These are phyloP conservation scores for Condylura cristata DNA, from an alignment of 2,113 vertebrate genomes.

Conservation along the genomic window DNA sequence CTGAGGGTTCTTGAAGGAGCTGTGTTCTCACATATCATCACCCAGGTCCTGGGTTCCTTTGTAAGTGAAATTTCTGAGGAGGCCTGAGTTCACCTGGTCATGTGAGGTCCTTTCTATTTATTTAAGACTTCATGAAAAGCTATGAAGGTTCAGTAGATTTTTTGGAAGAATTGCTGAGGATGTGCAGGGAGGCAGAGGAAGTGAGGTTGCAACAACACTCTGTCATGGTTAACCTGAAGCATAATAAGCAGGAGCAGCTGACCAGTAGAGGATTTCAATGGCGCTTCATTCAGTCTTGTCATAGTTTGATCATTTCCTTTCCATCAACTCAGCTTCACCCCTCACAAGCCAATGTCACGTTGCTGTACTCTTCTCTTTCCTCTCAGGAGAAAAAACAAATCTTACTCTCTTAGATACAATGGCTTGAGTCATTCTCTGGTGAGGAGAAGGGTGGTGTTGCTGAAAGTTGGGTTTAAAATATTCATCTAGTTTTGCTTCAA, in stretches of 20 bases:
- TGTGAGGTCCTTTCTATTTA: not conserved
- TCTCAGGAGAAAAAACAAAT: not conserved
- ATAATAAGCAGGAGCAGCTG: too few species aligned
- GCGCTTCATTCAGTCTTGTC: not conserved
- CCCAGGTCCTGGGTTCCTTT: not conserved
- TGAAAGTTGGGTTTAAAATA: not conserved
- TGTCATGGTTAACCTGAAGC: not conserved
- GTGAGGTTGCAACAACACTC: not conserved
- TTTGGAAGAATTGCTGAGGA: not conserved
- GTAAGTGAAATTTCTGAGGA: not conserved
- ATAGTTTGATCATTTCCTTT: not conserved
- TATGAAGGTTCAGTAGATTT: not conserved
- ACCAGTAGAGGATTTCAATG: not conserved
- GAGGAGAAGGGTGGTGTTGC: rapidly evolving
- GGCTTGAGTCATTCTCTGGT: not conserved
- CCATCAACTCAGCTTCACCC: not conserved
- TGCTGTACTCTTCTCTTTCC: not conserved
- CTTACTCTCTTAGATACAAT: not conserved
- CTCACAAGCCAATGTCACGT: not conserved
- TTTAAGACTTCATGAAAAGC: not conserved
- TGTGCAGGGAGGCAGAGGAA: not conserved
- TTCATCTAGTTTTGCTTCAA: not conserved
- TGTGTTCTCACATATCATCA: not conserved
- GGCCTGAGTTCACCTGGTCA: not conserved
- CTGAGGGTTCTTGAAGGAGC: not conserved